Base-by-base conservation (phyloP, 2,113 vertebrate species). In the Apteryx mantelli region DNA sequence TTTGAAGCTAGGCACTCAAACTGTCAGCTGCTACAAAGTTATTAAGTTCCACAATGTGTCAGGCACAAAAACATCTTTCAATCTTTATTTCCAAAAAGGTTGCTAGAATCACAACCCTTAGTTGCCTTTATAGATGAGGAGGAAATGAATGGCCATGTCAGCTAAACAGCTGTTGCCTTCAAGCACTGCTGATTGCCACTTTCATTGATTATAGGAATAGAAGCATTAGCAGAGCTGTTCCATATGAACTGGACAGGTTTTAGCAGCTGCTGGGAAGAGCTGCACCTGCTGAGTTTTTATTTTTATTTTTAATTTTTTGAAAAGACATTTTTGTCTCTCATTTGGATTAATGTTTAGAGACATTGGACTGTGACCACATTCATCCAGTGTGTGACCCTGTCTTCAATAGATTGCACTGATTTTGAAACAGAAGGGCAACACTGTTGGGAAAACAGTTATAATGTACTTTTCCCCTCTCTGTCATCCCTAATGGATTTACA, bases 361-460 rank as follows among this genome's bases (percentile, higher is more conserved):
- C 6, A 3, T 17, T 34, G 52, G 64, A 73, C 78, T 40, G 48
- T 44, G 91, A 80, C 42, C 42, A 34, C 0, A 0, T 76, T 61
- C 91, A 66, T 50, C 28, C 38, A 24, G 17, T 40, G 4, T 0
- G 0, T 26, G 77, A 38, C 25, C 44, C 46, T 12, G 22, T 24
- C 48, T 55, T 61, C 66, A 94, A 48, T 22, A 81, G 68, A 86
- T 36, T 20, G 70, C 52, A 53, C 71, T 19, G 40, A 40, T 79
- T 82, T 68, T 79, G 83, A 69, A 84, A 30, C 18, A 58, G n/a
- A 90, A 69, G 40, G 36, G 12, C 34, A 63, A 2, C 0, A 1
- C 40, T 81, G 7, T 30, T 81, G 87, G 42, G 73, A 65, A 81
- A 89, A 36, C 32, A 60, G 40, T 65, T 53, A 50, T 0, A 48